A percentile compares a stretch with the other conserved stretches of the same genome.
Conservation (phyloP, 1,140 invertebrate genomes). For the Stratiolaelaps scimitus region DNA sequence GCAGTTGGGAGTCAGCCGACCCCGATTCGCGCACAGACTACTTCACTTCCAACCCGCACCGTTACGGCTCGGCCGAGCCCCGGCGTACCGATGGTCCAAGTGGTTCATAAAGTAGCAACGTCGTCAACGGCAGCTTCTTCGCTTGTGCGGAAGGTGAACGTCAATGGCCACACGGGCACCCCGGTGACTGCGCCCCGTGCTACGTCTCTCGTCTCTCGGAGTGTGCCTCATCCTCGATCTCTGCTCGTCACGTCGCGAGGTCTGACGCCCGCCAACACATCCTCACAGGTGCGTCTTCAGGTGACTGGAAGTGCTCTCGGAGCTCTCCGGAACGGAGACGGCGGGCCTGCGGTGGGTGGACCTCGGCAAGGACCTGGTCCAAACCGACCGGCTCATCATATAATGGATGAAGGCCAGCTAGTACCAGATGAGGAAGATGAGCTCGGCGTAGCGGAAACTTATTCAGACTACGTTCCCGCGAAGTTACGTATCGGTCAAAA, state of each 20-base stretch:
- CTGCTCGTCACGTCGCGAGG: constrained; percentile 31
- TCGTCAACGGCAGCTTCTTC: too few relatives aligned
- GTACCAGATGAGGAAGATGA: constrained; percentile 77
- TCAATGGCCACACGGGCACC: too few relatives aligned
- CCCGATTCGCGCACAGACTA: too few relatives aligned
- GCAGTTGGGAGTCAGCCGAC: too few relatives aligned
- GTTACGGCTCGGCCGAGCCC: too few relatives aligned
- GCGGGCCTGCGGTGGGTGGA: constrained; percentile 30
- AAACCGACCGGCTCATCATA: too few relatives aligned
- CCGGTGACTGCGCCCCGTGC: background rate
- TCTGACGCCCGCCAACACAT: constrained; percentile 29
- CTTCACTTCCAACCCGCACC: too few relatives aligned
- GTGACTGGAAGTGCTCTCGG: background rate
- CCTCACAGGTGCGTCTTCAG: background rate
- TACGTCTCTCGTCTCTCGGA: background rate
- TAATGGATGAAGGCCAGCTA: constrained; percentile 46
- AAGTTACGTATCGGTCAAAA: constrained; percentile 92
- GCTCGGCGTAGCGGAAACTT: constrained; percentile 92
- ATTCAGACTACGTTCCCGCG: constrained; percentile 90
- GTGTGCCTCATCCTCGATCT: constrained; percentile 28
- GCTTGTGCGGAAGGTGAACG: too few relatives aligned
- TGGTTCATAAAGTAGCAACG: too few relatives aligned
- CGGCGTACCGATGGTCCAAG: too few relatives aligned
- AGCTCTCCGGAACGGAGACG: background rate
- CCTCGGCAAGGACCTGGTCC: constrained; percentile 50